Base-by-base conservation (phyloP, 2,888 invertebrate species). In the Tholera decimalis region DNA sequence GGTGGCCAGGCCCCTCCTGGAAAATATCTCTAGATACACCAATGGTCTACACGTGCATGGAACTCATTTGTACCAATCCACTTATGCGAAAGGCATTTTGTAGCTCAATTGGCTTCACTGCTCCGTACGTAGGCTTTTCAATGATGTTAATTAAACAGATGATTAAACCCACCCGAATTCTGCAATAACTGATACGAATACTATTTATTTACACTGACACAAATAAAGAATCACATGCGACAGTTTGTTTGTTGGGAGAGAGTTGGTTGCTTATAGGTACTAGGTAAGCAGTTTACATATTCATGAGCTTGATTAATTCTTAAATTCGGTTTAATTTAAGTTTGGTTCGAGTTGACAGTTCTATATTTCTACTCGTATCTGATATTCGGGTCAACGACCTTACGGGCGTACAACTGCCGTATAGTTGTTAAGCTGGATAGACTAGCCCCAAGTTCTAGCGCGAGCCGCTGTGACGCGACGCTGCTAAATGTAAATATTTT, bases 41-140 rank as follows among this genome's bases (percentile, higher is more conserved):
- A n/a, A n/a, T n/a, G n/a, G 9, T 15, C 6, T 24, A 20, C 26
- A 57, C 26, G 20, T 26, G 20, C 35, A 58, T 26, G 20, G 22
- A 56, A 54, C 9, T 26, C 2, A n/a, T 53, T 4, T 8, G 53
- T 11, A 18, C 0, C 7, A 50, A 28, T 15, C 11, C 20, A 33
- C 30, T 22, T 30, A n/a, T n/a, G n/a, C 30, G 47, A 20, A 54
- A 37, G 8, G 35, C 26, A 35, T 50, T 50, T 26, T 37, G 18
- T 35, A 57, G 33, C 18, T 20, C 24, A 57, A 57, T 56, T 57
- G 7, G 57, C n/a, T 51, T 28, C 24, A 28, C 24, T 49, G 49
- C 18, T 15, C 4, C 9, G 4, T 33, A 24, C 3, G 18, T 30
- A 13, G 5, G 11, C 26, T 60, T 46, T 59, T 33, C 33, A 59